Evolutionary conservation across 2,888 invertebrate species (phyloP), one percentile per base, ranked within the genome.

Genomic region (Caenorhabditis doughertyi): DNA sequence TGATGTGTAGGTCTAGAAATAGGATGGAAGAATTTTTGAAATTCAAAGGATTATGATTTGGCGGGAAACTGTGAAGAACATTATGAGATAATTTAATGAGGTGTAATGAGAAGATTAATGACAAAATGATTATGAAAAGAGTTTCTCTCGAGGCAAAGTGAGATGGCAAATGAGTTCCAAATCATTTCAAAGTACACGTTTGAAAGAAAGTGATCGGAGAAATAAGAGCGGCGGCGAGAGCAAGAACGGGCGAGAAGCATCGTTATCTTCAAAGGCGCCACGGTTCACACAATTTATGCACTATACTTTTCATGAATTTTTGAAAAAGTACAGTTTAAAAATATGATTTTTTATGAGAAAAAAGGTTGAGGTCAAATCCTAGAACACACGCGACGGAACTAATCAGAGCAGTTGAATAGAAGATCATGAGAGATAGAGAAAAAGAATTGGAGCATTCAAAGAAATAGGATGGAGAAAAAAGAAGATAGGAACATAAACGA

Each of bases 241-340:
- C 44, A 64, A 73, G 76, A 76, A 76, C 73, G 73, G 55, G 55
- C 49, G 16, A 39, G 55, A 47, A 47, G 56, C 32, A 44, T 55
- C 67, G 49, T 76, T 76, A 76, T 65, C 56, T 2, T 23, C 32
- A 13, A n/a, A 58, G 29, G 32, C 18, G 25, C 42, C 23, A 4
- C 21, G 27, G 23, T 42, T 60, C 60, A n/a, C 60, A 27, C 55
- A 32, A 55, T 32, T 55, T 18, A 55, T 55, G 16, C 16, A 13
- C 27, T 27, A n/a, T 32, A 32, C 32, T 51, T 25, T 51, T 11
- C 25, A 9, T 25, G 51, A 51, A 25, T 21, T 23, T 51, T 13
- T 21, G 5, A 27, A 60, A 44, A 60, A 60, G 42, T 44, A 44
- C 42, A 27, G 25, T 44, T n/a, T n/a, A n/a, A n/a, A n/a, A n/a